These are phyloP conservation scores for Micrasema longulum DNA, from an alignment of 1,140 invertebrate species.

Conservation along the genomic window DNA sequence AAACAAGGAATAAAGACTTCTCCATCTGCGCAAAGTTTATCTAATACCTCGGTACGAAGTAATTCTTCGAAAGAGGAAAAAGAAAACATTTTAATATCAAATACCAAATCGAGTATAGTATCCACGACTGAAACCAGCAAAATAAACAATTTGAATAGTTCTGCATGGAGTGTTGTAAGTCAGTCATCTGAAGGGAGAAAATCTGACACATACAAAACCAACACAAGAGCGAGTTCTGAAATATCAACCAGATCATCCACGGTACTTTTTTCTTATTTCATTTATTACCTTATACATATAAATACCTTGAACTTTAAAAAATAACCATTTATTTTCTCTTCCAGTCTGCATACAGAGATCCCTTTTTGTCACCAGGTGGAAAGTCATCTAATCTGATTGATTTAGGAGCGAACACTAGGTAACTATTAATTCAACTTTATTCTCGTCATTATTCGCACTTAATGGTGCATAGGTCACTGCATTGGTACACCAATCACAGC, in stretches of 20 bases:
- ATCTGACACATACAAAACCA: neutral
- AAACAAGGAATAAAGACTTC: constrained; percentile 32
- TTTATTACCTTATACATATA: neutral
- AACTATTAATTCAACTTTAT: too few relatives aligned
- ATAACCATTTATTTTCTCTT: constrained; percentile 9
- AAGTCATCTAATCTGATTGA: constrained; percentile 65
- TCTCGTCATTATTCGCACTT: too few relatives aligned
- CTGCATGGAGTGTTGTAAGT: neutral
- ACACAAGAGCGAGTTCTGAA: constrained; percentile 8
- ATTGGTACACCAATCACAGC: too few relatives aligned
- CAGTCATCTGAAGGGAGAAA: constrained; percentile 13
- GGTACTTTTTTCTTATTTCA: constrained; percentile 9
- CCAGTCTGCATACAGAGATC: constrained; percentile 18
- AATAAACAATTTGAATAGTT: constrained; percentile 2
- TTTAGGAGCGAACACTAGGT: constrained; percentile 62
- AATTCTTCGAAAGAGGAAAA: constrained; percentile 10
- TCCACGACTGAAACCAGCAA: neutral
- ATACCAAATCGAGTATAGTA: neutral
- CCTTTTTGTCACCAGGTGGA: constrained; percentile 33
- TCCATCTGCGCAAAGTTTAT: constrained; percentile 32
- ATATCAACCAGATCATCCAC: constrained; percentile 9
- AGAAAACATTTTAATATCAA: constrained; percentile 1
- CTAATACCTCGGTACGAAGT: constrained; percentile 12
- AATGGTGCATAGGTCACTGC: too few relatives aligned
- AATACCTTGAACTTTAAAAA: neutral